Conservation (phyloP, 2,113 vertebrate species). For the Ictidomys tridecemlineatus region DNA sequence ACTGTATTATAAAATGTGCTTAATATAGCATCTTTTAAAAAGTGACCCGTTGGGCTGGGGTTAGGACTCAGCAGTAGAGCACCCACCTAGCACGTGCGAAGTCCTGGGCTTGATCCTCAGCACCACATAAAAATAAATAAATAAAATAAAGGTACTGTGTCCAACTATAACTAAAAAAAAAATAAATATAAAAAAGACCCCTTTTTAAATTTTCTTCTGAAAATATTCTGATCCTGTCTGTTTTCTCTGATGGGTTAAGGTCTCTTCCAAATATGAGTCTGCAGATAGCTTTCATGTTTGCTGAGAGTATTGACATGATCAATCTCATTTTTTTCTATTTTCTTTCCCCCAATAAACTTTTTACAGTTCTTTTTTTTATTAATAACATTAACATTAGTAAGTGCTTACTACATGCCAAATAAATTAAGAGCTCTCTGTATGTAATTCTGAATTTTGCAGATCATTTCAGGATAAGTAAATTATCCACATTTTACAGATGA, state of each 20-base stretch:
- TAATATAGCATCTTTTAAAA: neutral
- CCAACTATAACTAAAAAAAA: too few species aligned
- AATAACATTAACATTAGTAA: neutral
- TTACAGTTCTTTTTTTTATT: constrained; percentile 39
- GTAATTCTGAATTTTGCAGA: neutral
- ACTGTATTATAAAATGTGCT: constrained; percentile 17
- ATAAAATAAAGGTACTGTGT: too few species aligned
- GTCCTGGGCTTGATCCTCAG: too few species aligned
- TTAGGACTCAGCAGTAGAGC: too few species aligned
- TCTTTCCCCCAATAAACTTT: neutral
- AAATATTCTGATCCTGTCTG: neutral
- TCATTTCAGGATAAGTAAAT: neutral
- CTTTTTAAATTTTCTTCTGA: constrained; percentile 5
- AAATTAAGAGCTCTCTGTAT: neutral
- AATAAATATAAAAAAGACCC: neutral
- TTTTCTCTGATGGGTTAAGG: neutral
- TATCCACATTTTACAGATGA: neutral
- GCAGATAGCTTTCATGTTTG: neutral
- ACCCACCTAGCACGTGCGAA: too few species aligned
- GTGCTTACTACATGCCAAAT: neutral
- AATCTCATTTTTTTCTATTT: neutral
- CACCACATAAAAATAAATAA: too few species aligned
- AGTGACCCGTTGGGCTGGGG: neutral
- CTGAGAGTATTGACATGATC: neutral
- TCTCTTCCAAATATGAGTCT: neutral